Conservation (phyloP, 1,140 invertebrate species). For the Metaphire vulgaris region DNA sequence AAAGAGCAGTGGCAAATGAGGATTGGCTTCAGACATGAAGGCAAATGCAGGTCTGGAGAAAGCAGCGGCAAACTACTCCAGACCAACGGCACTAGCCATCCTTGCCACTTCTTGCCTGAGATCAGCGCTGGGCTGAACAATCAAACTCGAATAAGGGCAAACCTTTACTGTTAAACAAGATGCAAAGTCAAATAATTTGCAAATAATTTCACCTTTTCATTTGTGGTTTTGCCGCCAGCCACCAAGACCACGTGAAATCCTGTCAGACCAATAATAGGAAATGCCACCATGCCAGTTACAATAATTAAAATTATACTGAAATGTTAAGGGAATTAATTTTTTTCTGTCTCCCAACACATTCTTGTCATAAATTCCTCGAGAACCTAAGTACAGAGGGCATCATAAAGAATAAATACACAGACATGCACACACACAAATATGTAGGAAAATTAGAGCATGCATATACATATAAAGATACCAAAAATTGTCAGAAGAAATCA, state of each 20-base stretch:
- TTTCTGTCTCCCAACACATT: neutral
- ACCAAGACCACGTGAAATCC: slow-evolving; percentile 96
- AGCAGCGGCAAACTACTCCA: no score
- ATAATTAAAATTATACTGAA: neutral
- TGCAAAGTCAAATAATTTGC: no score
- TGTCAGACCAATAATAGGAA: slow-evolving; percentile 93
- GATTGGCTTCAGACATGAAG: no score
- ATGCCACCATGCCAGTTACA: slow-evolving; percentile 52
- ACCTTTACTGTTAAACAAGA: no score
- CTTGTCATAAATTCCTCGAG: neutral
- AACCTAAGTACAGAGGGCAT: neutral
- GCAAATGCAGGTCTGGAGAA: no score
- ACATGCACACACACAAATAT: neutral
- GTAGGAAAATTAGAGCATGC: neutral
- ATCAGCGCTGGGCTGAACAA: no score
- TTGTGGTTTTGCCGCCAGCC: slow-evolving; percentile 92
- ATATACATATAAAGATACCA: neutral
- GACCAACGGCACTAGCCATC: no score
- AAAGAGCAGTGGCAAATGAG: no score
- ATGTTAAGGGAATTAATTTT: slow-evolving; percentile 36
- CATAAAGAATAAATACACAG: neutral
- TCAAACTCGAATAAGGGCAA: no score
- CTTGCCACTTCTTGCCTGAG: no score
- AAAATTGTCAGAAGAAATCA: neutral
- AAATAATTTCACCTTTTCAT: slow-evolving; percentile 90